Percentiles rank a stretch among this genome's conserved stretches.
Conservation (phyloP, 2,113 vertebrate species). For the Pseudorasbora parva region DNA sequence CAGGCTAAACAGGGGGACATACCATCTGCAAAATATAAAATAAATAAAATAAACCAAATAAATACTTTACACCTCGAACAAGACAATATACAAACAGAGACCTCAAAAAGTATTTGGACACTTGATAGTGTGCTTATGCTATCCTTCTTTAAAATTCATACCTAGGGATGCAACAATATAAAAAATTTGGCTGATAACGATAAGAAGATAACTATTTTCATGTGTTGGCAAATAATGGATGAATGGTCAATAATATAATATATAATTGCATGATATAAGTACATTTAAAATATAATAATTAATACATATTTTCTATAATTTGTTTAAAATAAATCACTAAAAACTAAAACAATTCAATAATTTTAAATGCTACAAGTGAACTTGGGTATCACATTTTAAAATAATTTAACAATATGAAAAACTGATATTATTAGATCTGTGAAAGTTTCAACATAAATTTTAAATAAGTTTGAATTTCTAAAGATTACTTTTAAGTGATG, state of each 20-base stretch:
- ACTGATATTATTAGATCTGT: not conserved
- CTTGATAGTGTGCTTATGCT: not conserved
- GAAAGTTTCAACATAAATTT: not conserved
- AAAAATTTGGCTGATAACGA: too few species aligned
- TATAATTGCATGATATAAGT: not conserved
- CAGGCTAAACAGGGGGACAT: constrained; percentile 81
- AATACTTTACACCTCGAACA: not conserved
- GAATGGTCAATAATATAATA: not conserved
- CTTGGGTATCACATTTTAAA: not conserved
- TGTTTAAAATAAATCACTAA: not conserved
- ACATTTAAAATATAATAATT: not conserved
- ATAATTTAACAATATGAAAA: not conserved
- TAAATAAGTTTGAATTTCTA: not conserved
- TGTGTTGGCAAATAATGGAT: not conserved
- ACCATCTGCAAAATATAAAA: constrained; percentile 74
- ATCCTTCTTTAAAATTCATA: not conserved
- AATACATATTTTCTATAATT: not conserved
- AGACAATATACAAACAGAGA: not conserved
- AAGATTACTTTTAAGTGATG: not conserved
- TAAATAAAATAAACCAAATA: not conserved
- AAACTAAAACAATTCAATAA: too few species aligned
- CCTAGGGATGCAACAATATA: too few species aligned
- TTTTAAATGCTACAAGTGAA: not conserved
- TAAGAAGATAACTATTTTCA: not conserved
- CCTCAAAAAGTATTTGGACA: not conserved